Evolutionary conservation across 1,140 invertebrate genomes (phyloP).

Genomic region (Brachionus rubens): DNA sequence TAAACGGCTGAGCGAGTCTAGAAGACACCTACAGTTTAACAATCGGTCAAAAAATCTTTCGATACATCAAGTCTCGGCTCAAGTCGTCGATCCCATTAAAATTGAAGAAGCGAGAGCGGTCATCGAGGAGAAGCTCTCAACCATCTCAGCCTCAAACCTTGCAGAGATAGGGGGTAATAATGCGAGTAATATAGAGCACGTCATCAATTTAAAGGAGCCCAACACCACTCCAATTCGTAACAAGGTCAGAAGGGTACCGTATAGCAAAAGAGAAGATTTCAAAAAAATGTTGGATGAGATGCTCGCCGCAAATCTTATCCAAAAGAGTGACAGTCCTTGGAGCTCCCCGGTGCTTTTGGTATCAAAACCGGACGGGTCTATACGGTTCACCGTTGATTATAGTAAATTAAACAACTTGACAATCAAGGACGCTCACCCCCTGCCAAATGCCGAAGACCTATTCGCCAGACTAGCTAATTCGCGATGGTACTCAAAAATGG

Average conservation of each 20-base stretch:
- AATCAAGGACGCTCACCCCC: conserved; percentile 12
- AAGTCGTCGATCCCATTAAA: no score
- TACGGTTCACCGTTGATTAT: conserved; percentile 36
- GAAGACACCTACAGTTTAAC: no score
- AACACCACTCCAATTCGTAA: neutral
- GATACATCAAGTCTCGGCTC: no score
- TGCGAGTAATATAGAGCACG: neutral
- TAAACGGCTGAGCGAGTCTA: no score
- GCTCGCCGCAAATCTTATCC: conserved; percentile 44
- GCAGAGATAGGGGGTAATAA: neutral
- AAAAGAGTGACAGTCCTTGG: neutral
- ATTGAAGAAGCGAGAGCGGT: no score
- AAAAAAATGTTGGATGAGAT: conserved; percentile 36
- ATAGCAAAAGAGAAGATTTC: conserved; percentile 7
- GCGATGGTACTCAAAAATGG: conserved; percentile 45
- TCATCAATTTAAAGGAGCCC: neutral
- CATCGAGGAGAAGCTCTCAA: neutral
- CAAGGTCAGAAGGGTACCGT: neutral
- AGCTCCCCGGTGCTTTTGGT: conserved; percentile 19
- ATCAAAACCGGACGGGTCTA: neutral
- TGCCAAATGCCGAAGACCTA: conserved; percentile 12
- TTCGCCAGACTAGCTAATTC: neutral
- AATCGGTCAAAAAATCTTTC: no score
- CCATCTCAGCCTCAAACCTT: neutral
- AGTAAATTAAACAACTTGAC: neutral